Evolutionary conservation across 2,113 vertebrate genomes (phyloP).

Genomic region (Lonchura striata): DNA sequence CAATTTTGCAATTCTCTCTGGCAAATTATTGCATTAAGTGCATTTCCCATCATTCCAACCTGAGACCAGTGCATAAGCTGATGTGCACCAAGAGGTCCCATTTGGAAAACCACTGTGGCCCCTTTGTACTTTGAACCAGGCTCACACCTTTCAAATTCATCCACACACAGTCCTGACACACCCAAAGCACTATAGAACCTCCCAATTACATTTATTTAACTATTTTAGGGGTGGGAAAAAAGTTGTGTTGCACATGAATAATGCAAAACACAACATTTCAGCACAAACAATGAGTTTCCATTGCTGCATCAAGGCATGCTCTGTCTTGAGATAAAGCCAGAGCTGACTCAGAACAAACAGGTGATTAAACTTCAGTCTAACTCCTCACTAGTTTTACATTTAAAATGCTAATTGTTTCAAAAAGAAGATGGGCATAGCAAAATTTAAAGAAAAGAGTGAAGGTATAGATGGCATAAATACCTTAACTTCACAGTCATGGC

Average conservation of each 20-base stretch:
- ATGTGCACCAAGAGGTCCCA: fast-evolving
- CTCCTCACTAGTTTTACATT: not conserved
- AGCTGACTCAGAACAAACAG: not conserved
- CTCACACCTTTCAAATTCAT: not conserved
- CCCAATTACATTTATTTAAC: not conserved
- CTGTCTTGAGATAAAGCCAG: not conserved
- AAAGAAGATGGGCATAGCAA: not conserved
- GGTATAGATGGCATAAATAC: not conserved
- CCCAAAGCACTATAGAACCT: not conserved
- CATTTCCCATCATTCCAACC: not conserved
- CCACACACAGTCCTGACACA: not conserved
- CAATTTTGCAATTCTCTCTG: not conserved
- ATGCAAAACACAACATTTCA: not conserved
- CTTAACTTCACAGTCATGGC: not conserved
- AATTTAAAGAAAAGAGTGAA: not conserved
- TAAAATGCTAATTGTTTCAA: not conserved
- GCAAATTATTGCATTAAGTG: not conserved
- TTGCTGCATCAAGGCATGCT: fast-evolving
- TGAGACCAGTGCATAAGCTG: not conserved
- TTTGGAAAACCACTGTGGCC: not conserved
- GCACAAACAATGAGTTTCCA: not conserved
- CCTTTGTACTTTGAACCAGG: not conserved
- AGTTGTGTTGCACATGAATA: not conserved
- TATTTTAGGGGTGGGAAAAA: not conserved
- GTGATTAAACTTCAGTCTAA: not conserved